Evolutionary conservation across 35 echinoderm and acorn worm species (phyloP).

Genomic region (Nesometra sesokonis): DNA sequence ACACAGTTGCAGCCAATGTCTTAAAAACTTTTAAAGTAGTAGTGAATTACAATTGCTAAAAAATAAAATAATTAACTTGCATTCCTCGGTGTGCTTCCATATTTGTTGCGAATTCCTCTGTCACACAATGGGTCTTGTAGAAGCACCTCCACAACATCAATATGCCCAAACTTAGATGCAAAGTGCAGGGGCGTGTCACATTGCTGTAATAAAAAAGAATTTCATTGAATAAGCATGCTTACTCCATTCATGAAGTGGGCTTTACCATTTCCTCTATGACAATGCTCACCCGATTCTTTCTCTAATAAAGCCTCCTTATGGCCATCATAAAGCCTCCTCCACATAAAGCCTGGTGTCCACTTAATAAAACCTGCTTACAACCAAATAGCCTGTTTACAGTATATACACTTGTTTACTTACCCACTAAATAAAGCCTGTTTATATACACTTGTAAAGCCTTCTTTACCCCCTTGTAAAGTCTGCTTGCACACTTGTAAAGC

Average conservation of each 20-base stretch:
- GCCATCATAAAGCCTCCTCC: constrained; percentile 52
- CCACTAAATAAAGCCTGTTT: no score
- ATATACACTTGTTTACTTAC: no score
- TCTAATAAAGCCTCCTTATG: constrained; percentile 19
- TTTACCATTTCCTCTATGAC: constrained; percentile 29
- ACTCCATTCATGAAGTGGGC: no score
- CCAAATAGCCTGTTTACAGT: no score
- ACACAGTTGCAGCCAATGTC: no score
- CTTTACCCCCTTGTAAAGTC: no score
- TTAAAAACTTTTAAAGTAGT: no score
- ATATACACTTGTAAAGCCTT: no score
- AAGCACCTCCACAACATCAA: constrained; percentile 48
- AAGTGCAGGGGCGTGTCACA: constrained; percentile 87
- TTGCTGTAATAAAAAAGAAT: constrained; percentile 34
- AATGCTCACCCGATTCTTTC: constrained; percentile 35
- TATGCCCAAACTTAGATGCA: constrained; percentile 83
- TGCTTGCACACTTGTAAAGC: no score
- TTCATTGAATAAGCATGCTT: not conserved
- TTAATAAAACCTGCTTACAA: no score
- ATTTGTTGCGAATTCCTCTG: constrained; percentile 34
- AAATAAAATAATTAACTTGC: constrained; percentile 10
- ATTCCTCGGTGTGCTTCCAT: constrained; percentile 53
- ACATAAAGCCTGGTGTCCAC: constrained; percentile 70
- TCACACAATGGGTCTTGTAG: constrained; percentile 39
- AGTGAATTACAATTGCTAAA: no score